phyloP scores from a whole-genome alignment of 2,113 vertebrate genomes.

The Ictalurus furcatus region DNA sequence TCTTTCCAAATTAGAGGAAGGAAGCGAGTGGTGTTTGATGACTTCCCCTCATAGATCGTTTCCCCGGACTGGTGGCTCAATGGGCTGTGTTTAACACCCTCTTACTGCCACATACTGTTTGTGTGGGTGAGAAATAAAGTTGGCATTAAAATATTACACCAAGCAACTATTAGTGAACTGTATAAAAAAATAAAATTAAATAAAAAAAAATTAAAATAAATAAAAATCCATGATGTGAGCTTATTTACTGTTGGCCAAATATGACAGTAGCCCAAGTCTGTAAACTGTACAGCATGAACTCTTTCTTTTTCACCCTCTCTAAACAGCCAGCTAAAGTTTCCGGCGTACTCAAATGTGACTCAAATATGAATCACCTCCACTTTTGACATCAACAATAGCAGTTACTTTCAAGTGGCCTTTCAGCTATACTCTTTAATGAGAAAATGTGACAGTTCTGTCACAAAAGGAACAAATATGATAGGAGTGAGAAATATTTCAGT shows the following conservation, averaged over 20 bases:
- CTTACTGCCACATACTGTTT: slow-evolving; percentile 40
- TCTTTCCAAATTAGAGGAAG: not conserved
- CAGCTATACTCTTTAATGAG: not conserved
- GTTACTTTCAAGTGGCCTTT: slow-evolving; percentile 32
- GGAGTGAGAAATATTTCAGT: not conserved
- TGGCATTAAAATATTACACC: slow-evolving; percentile 55
- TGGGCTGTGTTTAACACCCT: slow-evolving; percentile 28
- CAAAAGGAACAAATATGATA: not conserved
- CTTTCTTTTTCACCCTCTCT: not conserved
- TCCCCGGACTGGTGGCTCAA: not conserved
- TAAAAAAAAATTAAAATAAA: too few species aligned
- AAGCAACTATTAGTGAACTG: slow-evolving; percentile 45
- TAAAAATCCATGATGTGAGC: slow-evolving; percentile 37
- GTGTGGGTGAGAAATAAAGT: slow-evolving; percentile 42
- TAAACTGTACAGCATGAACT: slow-evolving; percentile 57
- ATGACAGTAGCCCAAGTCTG: slow-evolving; percentile 50
- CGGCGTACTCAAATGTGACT: slow-evolving; percentile 2
- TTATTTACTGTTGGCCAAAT: slow-evolving; percentile 59
- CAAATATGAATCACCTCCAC: not conserved
- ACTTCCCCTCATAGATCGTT: not conserved
- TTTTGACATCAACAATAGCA: slow-evolving; percentile 10
- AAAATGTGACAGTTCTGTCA: slow-evolving; percentile 9
- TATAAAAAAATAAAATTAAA: not conserved
- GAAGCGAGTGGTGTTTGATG: not conserved
- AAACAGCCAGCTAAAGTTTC: not conserved